Percentiles rank a stretch among this genome's conserved stretches.
Evolutionary conservation across 92 coral and sea anemone species (phyloP).

Genomic region (Palythoa grandiflora): DNA sequence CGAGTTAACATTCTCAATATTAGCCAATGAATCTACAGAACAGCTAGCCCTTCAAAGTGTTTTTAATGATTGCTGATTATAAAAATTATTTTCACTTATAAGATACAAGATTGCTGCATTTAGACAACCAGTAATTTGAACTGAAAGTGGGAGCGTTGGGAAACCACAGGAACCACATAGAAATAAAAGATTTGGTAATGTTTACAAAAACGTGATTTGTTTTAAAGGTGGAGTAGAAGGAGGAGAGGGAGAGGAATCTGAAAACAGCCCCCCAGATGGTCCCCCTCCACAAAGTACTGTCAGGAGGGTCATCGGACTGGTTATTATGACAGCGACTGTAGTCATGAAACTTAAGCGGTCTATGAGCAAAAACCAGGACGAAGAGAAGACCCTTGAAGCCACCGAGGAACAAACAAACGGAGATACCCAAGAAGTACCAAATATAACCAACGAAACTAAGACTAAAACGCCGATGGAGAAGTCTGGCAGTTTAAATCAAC

Average conservation of each 20-base stretch:
- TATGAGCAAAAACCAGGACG: constrained; percentile 51
- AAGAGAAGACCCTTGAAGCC: constrained; percentile 20
- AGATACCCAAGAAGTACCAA: not conserved
- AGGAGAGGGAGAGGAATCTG: constrained; percentile 42
- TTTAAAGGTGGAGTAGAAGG: constrained; percentile 68
- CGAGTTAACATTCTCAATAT: too few species aligned
- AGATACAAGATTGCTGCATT: not conserved
- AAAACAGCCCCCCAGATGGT: constrained; percentile 45
- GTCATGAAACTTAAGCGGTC: constrained; percentile 67
- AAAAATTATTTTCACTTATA: not conserved
- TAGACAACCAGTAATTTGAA: not conserved
- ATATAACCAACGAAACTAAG: not conserved
- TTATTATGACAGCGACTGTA: constrained; percentile 69
- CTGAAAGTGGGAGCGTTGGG: not conserved
- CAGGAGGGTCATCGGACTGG: constrained; percentile 76
- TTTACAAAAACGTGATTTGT: not conserved
- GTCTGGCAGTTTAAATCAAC: not conserved
- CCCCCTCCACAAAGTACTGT: constrained; percentile 62
- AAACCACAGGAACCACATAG: not conserved
- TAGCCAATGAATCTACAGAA: too few species aligned
- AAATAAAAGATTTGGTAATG: not conserved
- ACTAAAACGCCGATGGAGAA: not conserved
- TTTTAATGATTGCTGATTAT: too few species aligned
- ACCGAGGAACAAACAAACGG: constrained; percentile 13
- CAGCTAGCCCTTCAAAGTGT: too few species aligned